Conservation (phyloP, 2,113 vertebrate genomes). For the Brachypodius melanocephalos region DNA sequence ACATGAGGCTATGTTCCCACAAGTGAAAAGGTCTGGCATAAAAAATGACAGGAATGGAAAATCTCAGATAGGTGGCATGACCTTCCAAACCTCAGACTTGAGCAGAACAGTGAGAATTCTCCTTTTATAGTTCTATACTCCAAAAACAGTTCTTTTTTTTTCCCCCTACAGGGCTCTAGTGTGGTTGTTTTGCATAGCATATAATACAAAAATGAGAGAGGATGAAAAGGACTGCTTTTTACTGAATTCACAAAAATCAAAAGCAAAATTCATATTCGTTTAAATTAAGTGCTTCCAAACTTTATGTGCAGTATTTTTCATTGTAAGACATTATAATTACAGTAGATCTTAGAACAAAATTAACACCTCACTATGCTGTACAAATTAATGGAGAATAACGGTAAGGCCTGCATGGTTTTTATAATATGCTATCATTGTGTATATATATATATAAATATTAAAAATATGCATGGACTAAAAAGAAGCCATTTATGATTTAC, state of each 20-base stretch:
- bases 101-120: background rate
- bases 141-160: background rate
- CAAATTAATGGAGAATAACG: background rate
- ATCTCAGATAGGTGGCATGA: background rate
- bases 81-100: background rate
- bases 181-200: background rate
- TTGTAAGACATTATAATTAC: background rate
- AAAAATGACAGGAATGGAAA: background rate
- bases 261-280: background rate
- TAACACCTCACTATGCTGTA: background rate
- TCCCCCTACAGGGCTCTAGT: accelerated
- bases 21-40: background rate
- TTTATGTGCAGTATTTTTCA: background rate
- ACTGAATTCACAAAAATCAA: background rate
- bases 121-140: background rate
- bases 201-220: background rate
- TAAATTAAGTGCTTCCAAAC: background rate
- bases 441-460: no score
- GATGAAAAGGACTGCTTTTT: background rate
- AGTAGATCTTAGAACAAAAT: background rate
- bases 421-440: background rate
- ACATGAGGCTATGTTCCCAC: background rate
- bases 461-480: background rate
- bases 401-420: background rate
- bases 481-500: background rate